Evolutionary conservation across 2,797 vertebrate genomes (phyloP).

Genomic region (Amazona finschi): DNA sequence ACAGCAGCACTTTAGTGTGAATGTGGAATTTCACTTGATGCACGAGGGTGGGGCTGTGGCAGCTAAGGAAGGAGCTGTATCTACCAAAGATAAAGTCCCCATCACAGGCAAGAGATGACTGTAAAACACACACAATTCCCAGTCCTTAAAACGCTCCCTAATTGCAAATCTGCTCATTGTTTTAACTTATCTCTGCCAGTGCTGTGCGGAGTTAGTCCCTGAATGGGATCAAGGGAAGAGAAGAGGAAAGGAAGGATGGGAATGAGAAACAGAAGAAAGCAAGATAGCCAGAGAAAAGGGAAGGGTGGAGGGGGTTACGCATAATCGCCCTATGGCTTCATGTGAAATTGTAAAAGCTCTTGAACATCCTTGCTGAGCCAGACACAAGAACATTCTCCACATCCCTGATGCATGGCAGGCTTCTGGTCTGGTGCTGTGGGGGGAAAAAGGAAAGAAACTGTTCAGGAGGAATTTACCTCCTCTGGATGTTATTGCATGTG

Average conservation of each 20-base stretch:
- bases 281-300: background rate
- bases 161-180: constrained; percentile 45
- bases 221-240: constrained; percentile 29
- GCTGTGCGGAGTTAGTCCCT: constrained; percentile 50
- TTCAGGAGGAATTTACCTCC: background rate
- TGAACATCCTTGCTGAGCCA: background rate
- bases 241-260: constrained; percentile 1
- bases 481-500: background rate
- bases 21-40: constrained; percentile 32
- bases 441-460: background rate
- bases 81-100: background rate
- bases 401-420: background rate
- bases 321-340: background rate
- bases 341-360: background rate
- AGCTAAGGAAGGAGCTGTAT: constrained; percentile 9
- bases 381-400: background rate
- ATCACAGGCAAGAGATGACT: background rate
- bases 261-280: constrained; percentile 9
- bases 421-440: background rate
- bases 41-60: background rate
- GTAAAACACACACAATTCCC: background rate
- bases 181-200: constrained; percentile 39
- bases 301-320: background rate
- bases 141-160: constrained; percentile 20
- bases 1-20: background rate